These are phyloP conservation scores for Phyllostomus hastatus DNA, from an alignment of 2,113 vertebrate species.

Conservation along the genomic window DNA sequence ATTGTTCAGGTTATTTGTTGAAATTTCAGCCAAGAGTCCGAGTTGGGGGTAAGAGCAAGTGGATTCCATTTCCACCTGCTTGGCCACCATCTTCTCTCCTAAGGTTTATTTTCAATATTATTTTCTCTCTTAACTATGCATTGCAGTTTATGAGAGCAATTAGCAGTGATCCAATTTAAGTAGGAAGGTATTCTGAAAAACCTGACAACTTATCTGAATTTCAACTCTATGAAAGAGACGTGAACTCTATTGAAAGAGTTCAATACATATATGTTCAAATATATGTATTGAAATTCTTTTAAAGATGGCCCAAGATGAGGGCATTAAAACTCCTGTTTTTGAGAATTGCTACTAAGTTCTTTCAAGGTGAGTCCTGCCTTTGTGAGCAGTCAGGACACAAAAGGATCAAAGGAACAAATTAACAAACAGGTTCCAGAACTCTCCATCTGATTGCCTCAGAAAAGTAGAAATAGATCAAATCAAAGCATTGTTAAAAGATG, in stretches of 20 bases:
- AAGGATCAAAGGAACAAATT: constrained; percentile 14
- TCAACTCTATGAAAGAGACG: background rate
- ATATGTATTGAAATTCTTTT: background rate
- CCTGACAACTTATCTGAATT: background rate
- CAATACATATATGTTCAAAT: too few relatives aligned
- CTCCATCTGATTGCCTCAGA: background rate
- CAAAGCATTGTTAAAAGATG: background rate
- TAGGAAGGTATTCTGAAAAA: constrained; percentile 21
- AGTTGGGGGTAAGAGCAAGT: too few relatives aligned
- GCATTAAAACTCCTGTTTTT: background rate
- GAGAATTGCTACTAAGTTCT: background rate
- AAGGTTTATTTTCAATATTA: background rate
- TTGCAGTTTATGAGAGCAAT: background rate
- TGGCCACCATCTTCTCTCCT: too few relatives aligned
- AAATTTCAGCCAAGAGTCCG: too few relatives aligned
- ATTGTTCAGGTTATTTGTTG: too few relatives aligned
- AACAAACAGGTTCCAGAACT: constrained; percentile 38
- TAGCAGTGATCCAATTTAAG: background rate
- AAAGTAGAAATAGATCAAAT: constrained; percentile 58
- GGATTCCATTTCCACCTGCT: too few relatives aligned
- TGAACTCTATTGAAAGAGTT: too few relatives aligned
- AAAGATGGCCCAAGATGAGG: background rate
- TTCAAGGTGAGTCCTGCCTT: background rate
- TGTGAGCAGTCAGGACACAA: constrained; percentile 1
- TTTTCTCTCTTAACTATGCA: background rate